phyloP scores from a whole-genome alignment of 1,140 invertebrate species.

The Pantala flavescens region DNA sequence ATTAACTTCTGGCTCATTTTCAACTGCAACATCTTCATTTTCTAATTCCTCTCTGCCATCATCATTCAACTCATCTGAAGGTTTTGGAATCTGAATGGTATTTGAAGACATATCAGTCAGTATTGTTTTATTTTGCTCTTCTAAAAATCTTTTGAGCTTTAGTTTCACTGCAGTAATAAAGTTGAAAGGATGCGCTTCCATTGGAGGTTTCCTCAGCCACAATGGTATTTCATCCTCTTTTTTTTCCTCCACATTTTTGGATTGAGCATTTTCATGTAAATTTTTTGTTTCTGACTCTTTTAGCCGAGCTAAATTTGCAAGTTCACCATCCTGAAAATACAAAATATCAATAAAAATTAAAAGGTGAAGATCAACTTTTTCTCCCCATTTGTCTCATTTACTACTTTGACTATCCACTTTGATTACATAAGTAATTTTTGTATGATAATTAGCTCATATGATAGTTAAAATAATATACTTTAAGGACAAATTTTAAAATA shows the following conservation, averaged over 20 bases:
- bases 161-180: not conserved
- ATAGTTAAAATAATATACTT: no score
- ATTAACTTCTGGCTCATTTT: not conserved
- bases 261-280: not conserved
- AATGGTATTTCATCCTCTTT: not conserved
- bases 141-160: not conserved
- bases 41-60: not conserved
- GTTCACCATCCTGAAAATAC: not conserved
- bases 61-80: not conserved
- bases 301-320: not conserved
- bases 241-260: not conserved
- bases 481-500: no score
- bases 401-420: no score
- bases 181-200: not conserved
- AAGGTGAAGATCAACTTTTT: no score
- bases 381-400: no score
- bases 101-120: not conserved
- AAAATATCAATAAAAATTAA: not conserved
- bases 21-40: not conserved
- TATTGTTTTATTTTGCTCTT: not conserved
- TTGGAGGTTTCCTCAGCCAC: not conserved
- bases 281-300: not conserved
- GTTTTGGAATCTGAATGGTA: not conserved
- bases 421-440: no score
- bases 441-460: no score